Base-by-base conservation (phyloP, 2,113 vertebrate genomes). In the Mixornis gularis region DNA sequence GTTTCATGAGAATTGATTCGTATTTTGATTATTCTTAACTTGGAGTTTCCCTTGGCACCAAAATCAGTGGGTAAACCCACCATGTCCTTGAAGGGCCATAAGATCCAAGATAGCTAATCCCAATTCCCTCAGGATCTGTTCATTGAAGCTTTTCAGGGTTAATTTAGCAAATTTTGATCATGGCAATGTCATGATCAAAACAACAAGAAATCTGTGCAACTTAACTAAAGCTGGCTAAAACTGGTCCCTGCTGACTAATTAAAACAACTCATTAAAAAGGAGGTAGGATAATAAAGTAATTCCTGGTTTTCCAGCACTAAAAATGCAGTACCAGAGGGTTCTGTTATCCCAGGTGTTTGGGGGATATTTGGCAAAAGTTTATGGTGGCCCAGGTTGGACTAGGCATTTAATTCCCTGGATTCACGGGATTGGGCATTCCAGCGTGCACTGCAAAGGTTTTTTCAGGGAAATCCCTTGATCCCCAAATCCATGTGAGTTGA, bases 401-500 rank as follows among this genome's bases (percentile, higher is more conserved):
- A 13, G 40, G 59, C 15, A 40, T 84, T 64, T 55, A 40, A 40
- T 6, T n/a, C 18, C 17, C 32, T 56, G 69, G 34, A 48, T 49
- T 65, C 30, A 74, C 0, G 0, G 51, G 24, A n/a, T 40, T 0
- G 0, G 12, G 25, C 12, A 46, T 73, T 56, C 24, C 49, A 48
- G 29, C 0, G 0, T 48, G 51, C 34, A 20, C 25, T 8, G 4
- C 29, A 24, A 18, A 56, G 15, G 3, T 34, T 25, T 73, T 20
- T 56, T 24, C 43, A 48, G 34, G 59, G 25, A 73, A 56, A 9
- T 84, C 15, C n/a, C 22, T 38, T 40, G 49, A 29, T 64, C 18
- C 24, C n/a, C 15, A 69, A 49, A 25, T 49, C 59, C 9, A 4
- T 49, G 12, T 13, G 30, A 56, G 25, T 49, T 41, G 20, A 58